Conservation (phyloP, 2,797 vertebrate genomes). For the Lates japonicus region DNA sequence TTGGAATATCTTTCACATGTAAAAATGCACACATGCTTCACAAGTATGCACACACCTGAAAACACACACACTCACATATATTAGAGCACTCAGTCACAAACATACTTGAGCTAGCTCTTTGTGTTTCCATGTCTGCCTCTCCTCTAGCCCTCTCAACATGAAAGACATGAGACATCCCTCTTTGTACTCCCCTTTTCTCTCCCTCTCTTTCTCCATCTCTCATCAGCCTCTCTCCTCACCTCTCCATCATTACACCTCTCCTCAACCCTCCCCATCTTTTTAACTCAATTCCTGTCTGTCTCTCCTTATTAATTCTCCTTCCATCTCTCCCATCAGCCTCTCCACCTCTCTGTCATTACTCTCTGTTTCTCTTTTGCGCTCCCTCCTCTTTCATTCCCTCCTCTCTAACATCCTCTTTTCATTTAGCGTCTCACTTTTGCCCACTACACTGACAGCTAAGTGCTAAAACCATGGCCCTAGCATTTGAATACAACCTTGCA, state of each 20-base stretch:
- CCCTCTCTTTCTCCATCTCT: conserved; percentile 55
- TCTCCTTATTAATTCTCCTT: conserved; percentile 65
- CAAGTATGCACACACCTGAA: conserved; percentile 19
- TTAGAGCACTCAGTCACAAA: conserved; percentile 36
- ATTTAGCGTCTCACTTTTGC: conserved; percentile 27
- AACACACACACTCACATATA: conserved; percentile 39
- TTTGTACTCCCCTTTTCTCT: conserved; percentile 59
- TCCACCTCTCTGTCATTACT: conserved; percentile 62
- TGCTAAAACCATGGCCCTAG: conserved; percentile 18
- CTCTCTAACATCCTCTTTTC: conserved; percentile 46
- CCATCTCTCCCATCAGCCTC: conserved; percentile 56
- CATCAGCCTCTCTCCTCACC: conserved; percentile 66
- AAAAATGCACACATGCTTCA: conserved; percentile 44
- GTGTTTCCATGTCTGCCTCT: conserved; percentile 73
- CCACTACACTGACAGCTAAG: conserved; percentile 42
- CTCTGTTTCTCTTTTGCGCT: conserved; percentile 38
- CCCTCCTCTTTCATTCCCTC: conserved; percentile 29
- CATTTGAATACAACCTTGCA: conserved; percentile 56
- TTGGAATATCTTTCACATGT: conserved; percentile 35
- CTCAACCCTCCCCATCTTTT: conserved; percentile 53
- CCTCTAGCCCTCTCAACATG: conserved; percentile 60
- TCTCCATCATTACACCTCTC: conserved; percentile 71
- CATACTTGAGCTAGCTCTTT: conserved; percentile 65
- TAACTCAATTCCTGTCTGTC: conserved; percentile 63
- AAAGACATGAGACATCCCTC: conserved; percentile 71